Conservation (phyloP, 2,113 vertebrate genomes). For the Porphyrio hochstetteri region DNA sequence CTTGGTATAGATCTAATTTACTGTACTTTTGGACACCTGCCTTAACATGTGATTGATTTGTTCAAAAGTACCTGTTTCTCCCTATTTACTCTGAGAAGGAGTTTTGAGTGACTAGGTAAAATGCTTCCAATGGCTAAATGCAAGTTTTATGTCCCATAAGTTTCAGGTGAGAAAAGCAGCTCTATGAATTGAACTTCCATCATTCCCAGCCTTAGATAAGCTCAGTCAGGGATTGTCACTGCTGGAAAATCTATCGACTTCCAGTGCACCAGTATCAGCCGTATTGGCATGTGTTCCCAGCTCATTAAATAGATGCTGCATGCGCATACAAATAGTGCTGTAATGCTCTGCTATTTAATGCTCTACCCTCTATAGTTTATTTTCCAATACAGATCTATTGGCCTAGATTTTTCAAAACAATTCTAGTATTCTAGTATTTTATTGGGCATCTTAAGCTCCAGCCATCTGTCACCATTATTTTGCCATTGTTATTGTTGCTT, state of each 20-base stretch:
- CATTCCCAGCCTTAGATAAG: background rate
- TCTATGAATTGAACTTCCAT: background rate
- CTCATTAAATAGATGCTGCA: conserved; percentile 13
- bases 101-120: background rate
- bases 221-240: background rate
- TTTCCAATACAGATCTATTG: conserved; percentile 4
- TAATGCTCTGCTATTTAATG: conserved; percentile 12
- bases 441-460: background rate
- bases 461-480: conserved; percentile 18
- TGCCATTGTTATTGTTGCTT: background rate
- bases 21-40: background rate
- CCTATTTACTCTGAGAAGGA: background rate
- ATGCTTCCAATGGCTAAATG: background rate
- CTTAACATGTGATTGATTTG: background rate
- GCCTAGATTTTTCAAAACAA: background rate
- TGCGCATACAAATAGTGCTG: conserved; percentile 19
- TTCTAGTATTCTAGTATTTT: conserved; percentile 1
- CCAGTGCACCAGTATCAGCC: background rate
- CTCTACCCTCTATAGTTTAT: background rate
- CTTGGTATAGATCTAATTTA: background rate
- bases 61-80: background rate
- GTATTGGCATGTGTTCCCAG: background rate
- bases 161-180: background rate
- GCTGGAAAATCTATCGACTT: conserved; percentile 25
- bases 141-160: background rate